Percentiles rank a stretch among this genome's conserved stretches.
phyloP scores from a whole-genome alignment of 2,888 invertebrate genomes.

The Dilophus febrilis region DNA sequence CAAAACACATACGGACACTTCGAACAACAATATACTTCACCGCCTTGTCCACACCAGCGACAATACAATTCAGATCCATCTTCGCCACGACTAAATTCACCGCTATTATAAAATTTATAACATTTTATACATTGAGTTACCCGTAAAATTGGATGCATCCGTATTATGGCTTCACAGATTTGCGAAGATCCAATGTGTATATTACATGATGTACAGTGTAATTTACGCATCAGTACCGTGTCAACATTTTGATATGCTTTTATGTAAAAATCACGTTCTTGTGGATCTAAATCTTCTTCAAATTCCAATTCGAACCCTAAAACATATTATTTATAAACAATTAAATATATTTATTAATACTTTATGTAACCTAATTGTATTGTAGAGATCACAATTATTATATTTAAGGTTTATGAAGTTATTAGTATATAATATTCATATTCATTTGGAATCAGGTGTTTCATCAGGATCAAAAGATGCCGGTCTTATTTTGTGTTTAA shows the following conservation, averaged over 20 bases:
- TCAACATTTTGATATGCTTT: conserved; percentile 40
- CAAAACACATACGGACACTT: conserved; percentile 58
- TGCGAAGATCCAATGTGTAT: conserved; percentile 56
- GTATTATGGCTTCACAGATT: conserved; percentile 42
- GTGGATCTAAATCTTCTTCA: conserved; percentile 35
- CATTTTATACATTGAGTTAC: conserved; percentile 56
- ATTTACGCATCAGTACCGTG: conserved; percentile 36
- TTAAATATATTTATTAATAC: too few species aligned
- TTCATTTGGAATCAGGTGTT: too few species aligned
- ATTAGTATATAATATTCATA: too few species aligned
- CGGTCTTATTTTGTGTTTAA: too few species aligned
- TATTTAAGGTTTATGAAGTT: too few species aligned
- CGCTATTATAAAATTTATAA: conserved; percentile 61
- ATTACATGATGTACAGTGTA: conserved; percentile 63
- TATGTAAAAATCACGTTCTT: conserved; percentile 35
- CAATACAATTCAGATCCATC: conserved; percentile 71
- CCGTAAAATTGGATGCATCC: conserved; percentile 53
- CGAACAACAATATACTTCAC: conserved; percentile 63
- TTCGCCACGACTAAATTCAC: conserved; percentile 66
- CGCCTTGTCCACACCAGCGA: conserved; percentile 64
- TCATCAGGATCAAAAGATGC: too few species aligned
- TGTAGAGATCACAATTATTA: too few species aligned
- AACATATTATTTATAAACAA: too few species aligned
- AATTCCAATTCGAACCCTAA: conserved; percentile 29
- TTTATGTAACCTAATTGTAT: too few species aligned